Evolutionary conservation across 30 jellyfish, hydroid and myxozoan genomes (phyloP).

Genomic region (Pseudorhiza aurosa): DNA sequence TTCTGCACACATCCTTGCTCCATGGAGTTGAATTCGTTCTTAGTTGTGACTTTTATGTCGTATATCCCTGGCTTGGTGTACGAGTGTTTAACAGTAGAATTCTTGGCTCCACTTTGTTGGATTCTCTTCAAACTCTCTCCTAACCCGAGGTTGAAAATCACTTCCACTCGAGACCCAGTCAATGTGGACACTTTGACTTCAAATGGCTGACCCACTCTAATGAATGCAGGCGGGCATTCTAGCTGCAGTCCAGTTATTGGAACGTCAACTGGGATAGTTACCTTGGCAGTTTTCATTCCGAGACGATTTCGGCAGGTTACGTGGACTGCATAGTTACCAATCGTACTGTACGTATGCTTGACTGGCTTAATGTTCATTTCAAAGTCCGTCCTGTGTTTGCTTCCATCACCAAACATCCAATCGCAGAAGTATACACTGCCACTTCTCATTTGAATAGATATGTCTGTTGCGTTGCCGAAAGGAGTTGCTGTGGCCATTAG

Average conservation of each 20-base stretch:
- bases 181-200: constrained; percentile 15
- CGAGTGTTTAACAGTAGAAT: constrained; percentile 9
- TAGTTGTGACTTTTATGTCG: constrained; percentile 25
- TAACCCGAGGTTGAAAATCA: constrained; percentile 53
- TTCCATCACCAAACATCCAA: constrained; percentile 90
- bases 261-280: constrained; percentile 60
- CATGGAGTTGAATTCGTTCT: constrained; percentile 43
- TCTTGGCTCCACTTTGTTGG: background rate
- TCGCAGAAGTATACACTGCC: constrained; percentile 83
- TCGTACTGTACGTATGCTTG: constrained; percentile 37
- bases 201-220: constrained; percentile 48
- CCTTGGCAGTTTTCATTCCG: constrained; percentile 48
- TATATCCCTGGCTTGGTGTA: constrained; percentile 76
- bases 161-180: constrained; percentile 79
- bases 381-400: constrained; percentile 41
- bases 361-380: constrained; percentile 28
- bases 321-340: constrained; percentile 55
- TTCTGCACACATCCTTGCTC: constrained; percentile 37
- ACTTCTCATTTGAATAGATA: constrained; percentile 56
- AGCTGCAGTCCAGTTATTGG: constrained; percentile 69
- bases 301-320: constrained; percentile 79
- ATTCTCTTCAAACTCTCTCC: constrained; percentile 5
- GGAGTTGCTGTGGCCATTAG: constrained; percentile 47
- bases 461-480: constrained; percentile 45
- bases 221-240: constrained; percentile 68